A percentile compares a stretch with the other conserved stretches of the same genome.
Conservation (phyloP, 2,797 vertebrate genomes). For the Catostomus latipinnis region DNA sequence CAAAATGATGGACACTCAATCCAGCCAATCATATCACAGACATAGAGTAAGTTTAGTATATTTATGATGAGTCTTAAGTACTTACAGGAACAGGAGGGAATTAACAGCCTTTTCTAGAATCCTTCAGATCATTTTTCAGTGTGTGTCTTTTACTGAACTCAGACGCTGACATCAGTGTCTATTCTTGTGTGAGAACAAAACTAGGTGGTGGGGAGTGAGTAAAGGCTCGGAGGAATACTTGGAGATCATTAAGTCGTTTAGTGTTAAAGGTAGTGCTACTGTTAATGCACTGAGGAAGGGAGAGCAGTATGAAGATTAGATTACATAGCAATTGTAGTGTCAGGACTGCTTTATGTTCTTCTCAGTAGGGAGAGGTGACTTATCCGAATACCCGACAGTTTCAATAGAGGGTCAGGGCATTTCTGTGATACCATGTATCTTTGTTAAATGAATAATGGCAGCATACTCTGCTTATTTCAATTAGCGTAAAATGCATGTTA, state of each 20-base stretch:
- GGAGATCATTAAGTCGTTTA: slow-evolving; percentile 36
- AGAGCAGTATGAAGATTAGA: slow-evolving; percentile 44
- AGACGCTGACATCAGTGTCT: slow-evolving; percentile 14
- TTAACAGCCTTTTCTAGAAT: neutral
- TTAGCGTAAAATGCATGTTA: slow-evolving; percentile 66
- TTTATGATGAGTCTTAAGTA: slow-evolving; percentile 12
- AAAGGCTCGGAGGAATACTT: slow-evolving; percentile 36
- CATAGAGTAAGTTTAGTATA: neutral
- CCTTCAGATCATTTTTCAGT: slow-evolving; percentile 30
- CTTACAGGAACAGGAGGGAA: slow-evolving; percentile 1
- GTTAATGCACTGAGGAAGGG: slow-evolving; percentile 42
- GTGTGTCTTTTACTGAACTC: slow-evolving; percentile 10
- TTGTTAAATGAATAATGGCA: slow-evolving; percentile 61
- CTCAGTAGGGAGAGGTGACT: slow-evolving; percentile 38
- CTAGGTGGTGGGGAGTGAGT: neutral
- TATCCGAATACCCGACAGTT: slow-evolving; percentile 20
- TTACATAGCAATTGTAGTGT: slow-evolving; percentile 35
- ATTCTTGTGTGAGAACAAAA: slow-evolving; percentile 8
- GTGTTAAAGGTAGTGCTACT: slow-evolving; percentile 46
- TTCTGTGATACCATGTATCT: slow-evolving; percentile 38
- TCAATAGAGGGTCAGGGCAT: slow-evolving; percentile 57
- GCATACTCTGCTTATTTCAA: slow-evolving; percentile 67
- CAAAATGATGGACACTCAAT: neutral
- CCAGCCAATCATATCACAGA: neutral
- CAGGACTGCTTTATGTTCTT: slow-evolving; percentile 29